Evolutionary conservation across 2,797 vertebrate genomes (phyloP).

Genomic region (Balearica regulorum): DNA sequence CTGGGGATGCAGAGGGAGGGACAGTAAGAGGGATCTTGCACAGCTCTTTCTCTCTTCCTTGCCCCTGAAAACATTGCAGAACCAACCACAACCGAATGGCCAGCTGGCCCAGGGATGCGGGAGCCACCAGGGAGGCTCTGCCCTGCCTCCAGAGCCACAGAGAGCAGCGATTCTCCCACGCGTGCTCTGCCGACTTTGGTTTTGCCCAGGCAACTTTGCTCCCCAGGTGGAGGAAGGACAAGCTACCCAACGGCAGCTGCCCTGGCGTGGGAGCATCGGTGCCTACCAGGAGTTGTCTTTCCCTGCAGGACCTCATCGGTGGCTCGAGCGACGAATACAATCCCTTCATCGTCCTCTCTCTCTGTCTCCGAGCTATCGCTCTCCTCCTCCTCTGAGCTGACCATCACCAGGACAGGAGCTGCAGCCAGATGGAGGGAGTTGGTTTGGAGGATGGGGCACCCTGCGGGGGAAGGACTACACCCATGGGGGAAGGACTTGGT

Average conservation of each 20-base stretch:
- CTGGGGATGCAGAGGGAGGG: conserved; percentile 54
- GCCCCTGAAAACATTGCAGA: not conserved
- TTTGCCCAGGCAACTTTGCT: not conserved
- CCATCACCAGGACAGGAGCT: conserved; percentile 78
- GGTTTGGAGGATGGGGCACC: not conserved
- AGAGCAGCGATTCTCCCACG: not conserved
- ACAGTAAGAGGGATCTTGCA: not conserved
- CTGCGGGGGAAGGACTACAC: not conserved
- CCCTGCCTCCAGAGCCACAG: not conserved
- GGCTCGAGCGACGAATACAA: conserved; percentile 88
- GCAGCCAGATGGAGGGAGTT: not conserved
- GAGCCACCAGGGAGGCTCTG: not conserved
- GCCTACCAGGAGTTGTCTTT: conserved; percentile 82
- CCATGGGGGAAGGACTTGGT: not conserved
- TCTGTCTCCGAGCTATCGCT: conserved; percentile 81
- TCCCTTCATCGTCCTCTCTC: conserved; percentile 90
- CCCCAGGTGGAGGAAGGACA: not conserved
- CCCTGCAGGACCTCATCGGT: conserved; percentile 82
- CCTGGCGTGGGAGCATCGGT: rapidly evolving
- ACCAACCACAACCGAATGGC: not conserved
- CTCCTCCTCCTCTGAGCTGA: conserved; percentile 83
- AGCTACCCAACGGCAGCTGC: not conserved
- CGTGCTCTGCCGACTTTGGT: not conserved
- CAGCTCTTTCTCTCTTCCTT: not conserved
- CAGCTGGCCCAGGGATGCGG: not conserved